A percentile compares a stretch with the other conserved stretches of the same genome.
Conservation (phyloP, 92 coral and sea anemone genomes). For the Epizoanthus scotinus region DNA sequence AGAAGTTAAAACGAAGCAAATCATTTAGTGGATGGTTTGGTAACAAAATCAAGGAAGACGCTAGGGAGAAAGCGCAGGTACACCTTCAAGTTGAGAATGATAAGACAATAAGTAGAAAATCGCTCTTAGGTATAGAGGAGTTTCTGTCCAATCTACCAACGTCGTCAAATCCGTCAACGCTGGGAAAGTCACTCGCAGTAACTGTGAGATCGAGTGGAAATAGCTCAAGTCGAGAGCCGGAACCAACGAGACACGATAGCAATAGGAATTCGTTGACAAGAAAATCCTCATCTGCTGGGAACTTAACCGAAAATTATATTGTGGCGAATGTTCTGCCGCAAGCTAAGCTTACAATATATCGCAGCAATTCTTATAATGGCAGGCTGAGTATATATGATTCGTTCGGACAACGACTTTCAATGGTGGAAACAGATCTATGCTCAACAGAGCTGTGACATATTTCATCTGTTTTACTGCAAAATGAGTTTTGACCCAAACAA, state of each 20-base stretch:
- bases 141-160: background rate
- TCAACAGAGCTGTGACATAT: constrained; percentile 16
- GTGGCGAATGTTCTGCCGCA: constrained; percentile 1
- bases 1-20: constrained; percentile 25
- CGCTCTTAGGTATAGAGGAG: background rate
- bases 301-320: constrained; percentile 3
- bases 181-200: background rate
- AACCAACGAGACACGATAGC: background rate
- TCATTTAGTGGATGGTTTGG: constrained; percentile 38
- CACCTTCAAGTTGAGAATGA: background rate
- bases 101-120: background rate
- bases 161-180: constrained; percentile 4
- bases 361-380: constrained; percentile 34
- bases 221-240: constrained; percentile 1
- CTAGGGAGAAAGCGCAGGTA: background rate
- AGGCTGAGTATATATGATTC: constrained; percentile 35
- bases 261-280: background rate
- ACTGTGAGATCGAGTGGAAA: background rate
- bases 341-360: constrained; percentile 19
- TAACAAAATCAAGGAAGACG: constrained; percentile 26
- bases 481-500: background rate
- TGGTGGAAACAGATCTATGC: constrained; percentile 41
- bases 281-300: constrained; percentile 34
- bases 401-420: constrained; percentile 29
- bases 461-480: background rate